Conservation (phyloP, 2,113 vertebrate species). For the Paraplagusia blochii region DNA sequence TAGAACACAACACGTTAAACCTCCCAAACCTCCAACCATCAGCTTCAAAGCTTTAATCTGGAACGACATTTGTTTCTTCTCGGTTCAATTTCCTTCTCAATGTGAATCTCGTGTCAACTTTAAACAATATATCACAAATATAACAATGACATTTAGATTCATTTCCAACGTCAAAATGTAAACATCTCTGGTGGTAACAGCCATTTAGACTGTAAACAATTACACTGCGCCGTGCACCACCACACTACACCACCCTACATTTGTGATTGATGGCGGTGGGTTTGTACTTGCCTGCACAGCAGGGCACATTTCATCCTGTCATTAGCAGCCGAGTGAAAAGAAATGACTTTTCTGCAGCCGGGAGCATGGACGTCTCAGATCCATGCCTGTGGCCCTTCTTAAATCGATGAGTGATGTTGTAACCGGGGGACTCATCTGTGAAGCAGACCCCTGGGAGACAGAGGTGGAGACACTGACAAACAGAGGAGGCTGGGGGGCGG, state of each 20-base stretch:
- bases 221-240: conserved; percentile 1
- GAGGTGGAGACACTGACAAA: conserved; percentile 21
- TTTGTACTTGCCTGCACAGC: conserved; percentile 28
- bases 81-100: too few relatives aligned
- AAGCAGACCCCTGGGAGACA: conserved; percentile 50
- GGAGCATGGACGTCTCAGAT: conserved; percentile 67
- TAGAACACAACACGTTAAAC: too few relatives aligned
- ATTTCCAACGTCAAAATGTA: not conserved
- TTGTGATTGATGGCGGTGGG: too few relatives aligned
- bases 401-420: conserved; percentile 73
- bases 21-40: too few relatives aligned
- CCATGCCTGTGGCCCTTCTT: conserved; percentile 68
- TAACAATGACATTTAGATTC: not conserved
- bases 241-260: conserved; percentile 7
- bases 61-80: too few relatives aligned
- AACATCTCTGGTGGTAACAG: conserved; percentile 4
- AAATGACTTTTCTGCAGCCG: conserved; percentile 65
- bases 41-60: too few relatives aligned
- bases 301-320: conserved; percentile 55
- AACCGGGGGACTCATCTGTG: conserved; percentile 65
- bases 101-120: not conserved
- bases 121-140: not conserved
- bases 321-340: conserved; percentile 63
- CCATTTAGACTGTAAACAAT: conserved; percentile 54
- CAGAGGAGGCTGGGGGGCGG: conserved; percentile 3